Percentiles rank a stretch among this genome's conserved stretches.
These are phyloP conservation scores for Gymnorhina tibicen DNA, from an alignment of 2,113 vertebrate genomes.

Conservation along the genomic window DNA sequence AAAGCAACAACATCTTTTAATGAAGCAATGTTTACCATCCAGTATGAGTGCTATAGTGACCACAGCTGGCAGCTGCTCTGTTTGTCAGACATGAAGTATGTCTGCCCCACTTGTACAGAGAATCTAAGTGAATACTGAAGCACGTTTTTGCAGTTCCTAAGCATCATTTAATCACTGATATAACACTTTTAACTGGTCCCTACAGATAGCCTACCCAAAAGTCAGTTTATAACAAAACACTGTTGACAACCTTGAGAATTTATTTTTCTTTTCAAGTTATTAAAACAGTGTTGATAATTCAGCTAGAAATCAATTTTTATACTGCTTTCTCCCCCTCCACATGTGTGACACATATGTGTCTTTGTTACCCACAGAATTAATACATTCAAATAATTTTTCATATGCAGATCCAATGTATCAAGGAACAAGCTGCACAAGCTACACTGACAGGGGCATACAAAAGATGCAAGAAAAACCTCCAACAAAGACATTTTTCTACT, in stretches of 20 bases:
- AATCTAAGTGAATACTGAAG: neutral
- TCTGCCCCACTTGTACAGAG: neutral
- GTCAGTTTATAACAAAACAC: neutral
- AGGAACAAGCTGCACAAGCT: neutral
- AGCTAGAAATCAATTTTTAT: neutral
- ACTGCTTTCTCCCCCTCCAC: neutral
- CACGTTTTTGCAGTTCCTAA: neutral
- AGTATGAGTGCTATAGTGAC: neutral
- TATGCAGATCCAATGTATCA: neutral
- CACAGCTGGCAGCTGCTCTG: constrained; percentile 36
- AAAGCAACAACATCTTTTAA: neutral
- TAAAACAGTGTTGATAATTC: neutral
- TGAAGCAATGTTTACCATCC: neutral
- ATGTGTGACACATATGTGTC: rapidly evolving
- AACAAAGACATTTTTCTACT: neutral
- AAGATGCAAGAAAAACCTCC: neutral
- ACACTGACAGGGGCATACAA: rapidly evolving
- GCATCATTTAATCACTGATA: neutral
- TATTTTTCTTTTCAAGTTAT: neutral
- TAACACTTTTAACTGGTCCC: neutral
- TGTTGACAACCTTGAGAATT: neutral
- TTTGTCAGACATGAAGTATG: neutral
- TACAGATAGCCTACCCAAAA: neutral
- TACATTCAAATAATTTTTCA: neutral
- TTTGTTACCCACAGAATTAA: neutral